Conservation (phyloP, 1,140 invertebrate genomes). For the Drosophila cardini region DNA sequence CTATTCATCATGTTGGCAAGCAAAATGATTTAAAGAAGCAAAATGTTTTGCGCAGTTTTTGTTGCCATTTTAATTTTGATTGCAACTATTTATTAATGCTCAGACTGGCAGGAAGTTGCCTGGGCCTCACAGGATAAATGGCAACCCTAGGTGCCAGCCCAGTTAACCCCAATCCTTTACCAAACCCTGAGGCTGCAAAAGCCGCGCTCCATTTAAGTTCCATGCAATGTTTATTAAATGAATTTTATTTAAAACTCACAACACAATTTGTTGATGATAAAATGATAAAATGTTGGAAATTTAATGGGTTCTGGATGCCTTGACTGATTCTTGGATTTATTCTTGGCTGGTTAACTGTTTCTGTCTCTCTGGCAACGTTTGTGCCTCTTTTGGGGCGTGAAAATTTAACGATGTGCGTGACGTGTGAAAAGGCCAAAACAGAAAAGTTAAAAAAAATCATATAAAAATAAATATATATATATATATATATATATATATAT, state of each 20-base stretch:
- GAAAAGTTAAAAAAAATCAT: too few species aligned
- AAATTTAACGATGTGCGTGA: constrained; percentile 73
- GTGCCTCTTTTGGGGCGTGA: constrained; percentile 62
- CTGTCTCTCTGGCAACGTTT: constrained; percentile 60
- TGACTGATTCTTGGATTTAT: constrained; percentile 38
- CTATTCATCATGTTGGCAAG: constrained; percentile 52
- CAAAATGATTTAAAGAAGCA: constrained; percentile 68
- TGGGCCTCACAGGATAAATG: constrained; percentile 12
- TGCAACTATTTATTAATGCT: constrained; percentile 77
- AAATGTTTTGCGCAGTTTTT: constrained; percentile 50
- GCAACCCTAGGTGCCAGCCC: not conserved
- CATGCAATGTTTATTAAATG: constrained; percentile 38
- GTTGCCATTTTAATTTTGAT: constrained; percentile 74
- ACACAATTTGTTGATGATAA: constrained; percentile 28
- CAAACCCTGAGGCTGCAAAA: too few species aligned
- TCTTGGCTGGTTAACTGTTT: constrained; percentile 39
- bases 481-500: not conserved
- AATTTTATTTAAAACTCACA: constrained; percentile 49
- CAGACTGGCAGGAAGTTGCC: constrained; percentile 26
- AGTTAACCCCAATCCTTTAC: constrained; percentile 2
- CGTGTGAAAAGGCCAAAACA: not conserved
- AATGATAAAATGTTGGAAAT: constrained; percentile 60
- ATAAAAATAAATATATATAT: not conserved
- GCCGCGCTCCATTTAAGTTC: constrained; percentile 63
- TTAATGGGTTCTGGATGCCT: constrained; percentile 19